Evolutionary conservation across 2,113 vertebrate genomes (phyloP), one percentile per base, ranked within the genome.

Genomic region (Paratilapia polleni): DNA sequence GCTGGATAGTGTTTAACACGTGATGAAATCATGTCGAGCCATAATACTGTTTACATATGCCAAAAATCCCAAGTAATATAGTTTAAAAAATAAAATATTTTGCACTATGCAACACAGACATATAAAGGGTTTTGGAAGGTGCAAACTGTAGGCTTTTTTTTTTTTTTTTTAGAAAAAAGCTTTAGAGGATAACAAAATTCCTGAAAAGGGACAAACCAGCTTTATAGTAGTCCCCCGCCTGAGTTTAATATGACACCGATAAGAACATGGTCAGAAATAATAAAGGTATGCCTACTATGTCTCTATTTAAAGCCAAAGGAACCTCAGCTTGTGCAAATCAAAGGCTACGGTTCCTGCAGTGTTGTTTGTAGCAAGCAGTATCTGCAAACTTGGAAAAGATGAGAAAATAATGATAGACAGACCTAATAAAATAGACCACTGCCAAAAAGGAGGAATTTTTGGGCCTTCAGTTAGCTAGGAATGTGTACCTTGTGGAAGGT

Each of bases 301-400:
- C 93, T 94, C 94, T 94, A 94, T 95, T 90, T 95, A 95, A 91
- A 92, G 90, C 76, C 80, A 87, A 90, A 90, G 87, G 70, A 92
- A 90, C 85, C 84, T 90, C 83, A 15, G 75, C 85, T 89, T 38
- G 60, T 68, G 83, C 63, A 85, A 93, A 90, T 91, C 84, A 89
- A 89, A 90, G 83, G 83, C 80, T 73, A 47, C 86, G 49, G 77
- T 87, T 83, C 89, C 87, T 60, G 64, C 89, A 61, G 68, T 81
- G 78, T 52, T 81, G 81, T 89, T 88, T 87, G 80, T 74, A 87
- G 87, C 52, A 36, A 88, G 38, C 52, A 80, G 57, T 80, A 87
- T 81, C 84, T 86, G 81, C 43, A 81, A 81, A 80, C 77, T 79
- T 87, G 83, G 81, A 92, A 92, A 87, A 77, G 60, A 92, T 91